Evolutionary conservation across 2,888 invertebrate genomes (phyloP).

Genomic region (Subacronicta megacephala): DNA sequence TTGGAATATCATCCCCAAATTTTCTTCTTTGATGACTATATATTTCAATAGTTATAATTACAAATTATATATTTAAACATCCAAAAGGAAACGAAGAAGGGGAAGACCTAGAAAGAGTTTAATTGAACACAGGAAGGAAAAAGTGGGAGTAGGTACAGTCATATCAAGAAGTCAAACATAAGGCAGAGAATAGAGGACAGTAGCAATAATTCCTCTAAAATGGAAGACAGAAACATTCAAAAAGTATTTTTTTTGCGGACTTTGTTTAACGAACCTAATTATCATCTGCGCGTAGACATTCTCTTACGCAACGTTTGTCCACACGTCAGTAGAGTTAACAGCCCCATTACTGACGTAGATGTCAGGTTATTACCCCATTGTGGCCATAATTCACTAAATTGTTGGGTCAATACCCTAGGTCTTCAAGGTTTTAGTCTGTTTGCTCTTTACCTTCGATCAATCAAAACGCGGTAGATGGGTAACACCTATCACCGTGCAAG

Average conservation of each 20-base stretch:
- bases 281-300: conserved; percentile 11
- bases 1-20: too few species aligned
- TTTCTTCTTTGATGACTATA: too few species aligned
- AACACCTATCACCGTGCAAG: background rate
- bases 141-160: too few species aligned
- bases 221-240: too few species aligned
- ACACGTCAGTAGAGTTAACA: conserved; percentile 27
- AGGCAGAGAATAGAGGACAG: too few species aligned
- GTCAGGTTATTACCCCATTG: conserved; percentile 18
- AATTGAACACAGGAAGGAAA: too few species aligned
- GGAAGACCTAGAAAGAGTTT: too few species aligned
- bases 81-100: too few species aligned
- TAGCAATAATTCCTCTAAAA: too few species aligned
- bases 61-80: background rate
- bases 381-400: background rate
- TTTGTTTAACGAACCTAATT: conserved; percentile 24
- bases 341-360: conserved; percentile 21
- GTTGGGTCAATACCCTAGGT: conserved; percentile 24
- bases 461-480: background rate
- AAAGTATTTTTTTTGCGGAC: background rate
- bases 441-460: conserved; percentile 10
- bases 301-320: conserved; percentile 25
- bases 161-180: too few species aligned
- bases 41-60: too few species aligned
- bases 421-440: conserved; percentile 31